Percentiles rank a stretch among this genome's conserved stretches.
phyloP scores from a whole-genome alignment of 2,113 vertebrate genomes.

The Orycteropus afer region DNA sequence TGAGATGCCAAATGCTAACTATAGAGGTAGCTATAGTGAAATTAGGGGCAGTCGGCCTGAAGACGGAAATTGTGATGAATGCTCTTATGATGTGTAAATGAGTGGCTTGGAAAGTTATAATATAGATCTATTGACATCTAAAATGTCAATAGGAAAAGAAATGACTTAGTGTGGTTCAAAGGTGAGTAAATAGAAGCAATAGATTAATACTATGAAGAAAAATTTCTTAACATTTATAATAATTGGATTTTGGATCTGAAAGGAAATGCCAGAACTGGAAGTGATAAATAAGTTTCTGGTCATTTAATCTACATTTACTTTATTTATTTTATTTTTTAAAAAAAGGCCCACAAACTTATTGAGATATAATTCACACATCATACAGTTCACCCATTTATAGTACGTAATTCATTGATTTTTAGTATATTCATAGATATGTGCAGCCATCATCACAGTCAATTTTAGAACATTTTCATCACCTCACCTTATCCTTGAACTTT shows the following conservation, averaged over 20 bases:
- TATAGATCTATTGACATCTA: not conserved
- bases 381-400: not conserved
- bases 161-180: not conserved
- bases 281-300: not conserved
- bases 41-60: not conserved
- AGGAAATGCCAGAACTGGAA: not conserved
- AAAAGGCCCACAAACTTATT: not conserved
- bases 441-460: not conserved
- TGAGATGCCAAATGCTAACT: not conserved
- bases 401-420: not conserved
- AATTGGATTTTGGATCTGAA: not conserved
- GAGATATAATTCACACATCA: not conserved
- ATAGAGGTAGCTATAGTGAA: not conserved
- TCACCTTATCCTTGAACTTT: not conserved
- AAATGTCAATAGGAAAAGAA: not conserved
- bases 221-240: not conserved
- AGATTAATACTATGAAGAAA: not conserved
- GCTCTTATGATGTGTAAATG: not conserved
- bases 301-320: not conserved
- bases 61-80: no score
- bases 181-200: not conserved
- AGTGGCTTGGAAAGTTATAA: not conserved
- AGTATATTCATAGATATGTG: not conserved
- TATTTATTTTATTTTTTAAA: not conserved
- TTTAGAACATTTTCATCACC: not conserved